Conservation (phyloP, 2,797 vertebrate species). For the Acomys russatus region DNA sequence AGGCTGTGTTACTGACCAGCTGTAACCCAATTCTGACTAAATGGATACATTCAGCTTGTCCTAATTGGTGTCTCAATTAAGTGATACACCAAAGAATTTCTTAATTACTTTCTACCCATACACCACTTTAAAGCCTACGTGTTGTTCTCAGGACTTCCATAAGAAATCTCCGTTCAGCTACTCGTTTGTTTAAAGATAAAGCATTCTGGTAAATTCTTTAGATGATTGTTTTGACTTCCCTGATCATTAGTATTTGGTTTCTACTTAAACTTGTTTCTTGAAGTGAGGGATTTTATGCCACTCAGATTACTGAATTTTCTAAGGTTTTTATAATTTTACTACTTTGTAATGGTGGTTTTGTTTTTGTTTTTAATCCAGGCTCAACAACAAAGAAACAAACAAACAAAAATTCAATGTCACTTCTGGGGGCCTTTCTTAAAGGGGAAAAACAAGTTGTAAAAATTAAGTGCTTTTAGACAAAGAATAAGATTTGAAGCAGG, state of each 20-base stretch:
- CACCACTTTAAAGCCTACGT: not conserved
- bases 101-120: constrained; percentile 42
- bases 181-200: constrained; percentile 53
- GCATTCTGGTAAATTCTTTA: constrained; percentile 49
- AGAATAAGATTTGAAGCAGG: constrained; percentile 29
- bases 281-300: constrained; percentile 19
- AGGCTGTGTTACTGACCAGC: constrained; percentile 10
- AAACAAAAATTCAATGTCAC: not conserved
- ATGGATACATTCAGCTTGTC: constrained; percentile 30
- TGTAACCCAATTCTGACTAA: constrained; percentile 32
- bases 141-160: constrained; percentile 3
- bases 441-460: not conserved
- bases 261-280: constrained; percentile 5
- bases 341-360: not conserved
- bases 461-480: not conserved
- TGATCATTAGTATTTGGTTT: constrained; percentile 55
- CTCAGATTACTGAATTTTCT: constrained; percentile 15
- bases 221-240: constrained; percentile 26
- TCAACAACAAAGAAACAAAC: not conserved
- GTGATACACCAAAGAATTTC: constrained; percentile 14
- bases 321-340: constrained; percentile 10
- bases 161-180: constrained; percentile 17
- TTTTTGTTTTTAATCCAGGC: not conserved
- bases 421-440: not conserved
- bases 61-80: not conserved